Conservation (phyloP, 2,113 vertebrate species). For the Hemibagrus wyckioides region DNA sequence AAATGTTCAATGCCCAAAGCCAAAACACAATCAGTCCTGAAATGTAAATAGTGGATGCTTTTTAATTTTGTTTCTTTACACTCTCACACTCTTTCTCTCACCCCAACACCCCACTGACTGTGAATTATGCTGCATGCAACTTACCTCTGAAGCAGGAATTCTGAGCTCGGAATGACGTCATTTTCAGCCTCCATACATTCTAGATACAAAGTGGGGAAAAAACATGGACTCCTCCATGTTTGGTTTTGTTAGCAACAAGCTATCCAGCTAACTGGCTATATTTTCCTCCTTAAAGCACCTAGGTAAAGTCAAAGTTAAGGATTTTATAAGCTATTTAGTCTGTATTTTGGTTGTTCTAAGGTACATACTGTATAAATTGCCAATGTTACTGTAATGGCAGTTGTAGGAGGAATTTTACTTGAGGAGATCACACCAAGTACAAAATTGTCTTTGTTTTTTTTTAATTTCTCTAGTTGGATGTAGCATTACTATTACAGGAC, state of each 20-base stretch:
- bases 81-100: not conserved
- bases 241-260: not conserved
- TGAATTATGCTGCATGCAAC: not conserved
- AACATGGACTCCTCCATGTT: not conserved
- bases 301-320: not conserved
- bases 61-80: not conserved
- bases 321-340: not conserved
- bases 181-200: not conserved
- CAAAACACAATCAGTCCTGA: not conserved
- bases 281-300: not conserved
- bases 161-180: not conserved
- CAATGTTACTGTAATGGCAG: not conserved
- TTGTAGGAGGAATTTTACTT: not conserved
- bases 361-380: not conserved
- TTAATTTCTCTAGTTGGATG: not conserved
- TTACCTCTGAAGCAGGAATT: not conserved
- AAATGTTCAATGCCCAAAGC: not conserved
- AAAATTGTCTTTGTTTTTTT: not conserved
- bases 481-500: not conserved
- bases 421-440: not conserved
- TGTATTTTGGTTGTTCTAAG: not conserved
- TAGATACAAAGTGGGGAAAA: not conserved
- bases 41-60: not conserved
- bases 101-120: not conserved
- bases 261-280: not conserved